Conservation (phyloP, 2,113 vertebrate species). For the Prinia subflava region DNA sequence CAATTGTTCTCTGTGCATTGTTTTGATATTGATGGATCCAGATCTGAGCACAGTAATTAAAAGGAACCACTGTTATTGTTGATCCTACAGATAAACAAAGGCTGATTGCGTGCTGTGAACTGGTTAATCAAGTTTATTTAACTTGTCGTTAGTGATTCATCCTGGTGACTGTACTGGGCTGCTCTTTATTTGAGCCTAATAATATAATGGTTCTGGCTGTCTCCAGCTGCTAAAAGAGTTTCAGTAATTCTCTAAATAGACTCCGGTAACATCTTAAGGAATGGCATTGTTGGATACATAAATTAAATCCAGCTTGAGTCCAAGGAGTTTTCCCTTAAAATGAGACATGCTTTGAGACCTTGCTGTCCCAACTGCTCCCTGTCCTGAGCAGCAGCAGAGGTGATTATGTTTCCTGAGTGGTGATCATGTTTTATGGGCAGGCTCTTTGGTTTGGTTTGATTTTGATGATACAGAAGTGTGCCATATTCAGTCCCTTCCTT, state of each 20-base stretch:
- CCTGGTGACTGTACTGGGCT: neutral
- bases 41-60: slow-evolving; percentile 40
- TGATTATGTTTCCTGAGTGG: neutral
- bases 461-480: neutral
- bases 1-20: neutral
- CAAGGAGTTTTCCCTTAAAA: neutral
- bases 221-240: neutral
- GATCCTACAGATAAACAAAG: slow-evolving; percentile 35
- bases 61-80: slow-evolving; percentile 42
- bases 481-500: neutral
- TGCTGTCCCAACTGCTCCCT: neutral
- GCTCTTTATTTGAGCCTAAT: neutral
- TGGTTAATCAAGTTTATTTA: slow-evolving; percentile 54
- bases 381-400: neutral
- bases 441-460: neutral
- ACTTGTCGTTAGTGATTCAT: slow-evolving; percentile 30
- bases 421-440: neutral
- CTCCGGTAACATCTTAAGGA: neutral
- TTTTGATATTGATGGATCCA: slow-evolving; percentile 41
- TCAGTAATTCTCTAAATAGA: neutral
- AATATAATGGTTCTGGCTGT: neutral
- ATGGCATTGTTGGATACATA: neutral
- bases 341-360: neutral
- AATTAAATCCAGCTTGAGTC: neutral
- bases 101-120: neutral